Conservation (phyloP, 2,797 vertebrate genomes). For the Mormyrus hasselquistii region DNA sequence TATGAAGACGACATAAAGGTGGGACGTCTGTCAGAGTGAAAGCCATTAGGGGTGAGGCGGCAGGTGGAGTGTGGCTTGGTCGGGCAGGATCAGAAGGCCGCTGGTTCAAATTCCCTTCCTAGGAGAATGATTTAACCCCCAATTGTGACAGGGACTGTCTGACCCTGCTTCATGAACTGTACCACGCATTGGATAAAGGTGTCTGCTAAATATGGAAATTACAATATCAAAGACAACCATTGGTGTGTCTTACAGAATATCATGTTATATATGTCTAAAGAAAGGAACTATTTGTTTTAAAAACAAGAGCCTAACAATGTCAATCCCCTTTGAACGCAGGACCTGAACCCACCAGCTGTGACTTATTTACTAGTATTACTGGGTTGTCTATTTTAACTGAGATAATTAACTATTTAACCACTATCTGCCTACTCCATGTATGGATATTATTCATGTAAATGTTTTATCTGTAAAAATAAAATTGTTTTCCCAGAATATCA, state of each 20-base stretch:
- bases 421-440: background rate
- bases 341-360: background rate
- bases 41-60: background rate
- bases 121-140: background rate
- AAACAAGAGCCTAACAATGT: background rate
- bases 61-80: background rate
- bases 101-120: background rate
- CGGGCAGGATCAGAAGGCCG: background rate
- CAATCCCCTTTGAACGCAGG: background rate
- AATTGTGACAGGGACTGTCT: background rate
- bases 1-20: background rate
- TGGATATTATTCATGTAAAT: background rate
- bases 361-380: background rate
- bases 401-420: conserved; percentile 1
- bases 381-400: background rate
- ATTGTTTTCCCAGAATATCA: background rate
- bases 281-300: background rate
- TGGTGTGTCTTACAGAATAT: background rate
- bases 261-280: background rate
- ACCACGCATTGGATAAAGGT: background rate
- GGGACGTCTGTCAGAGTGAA: background rate
- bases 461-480: background rate
- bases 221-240: background rate
- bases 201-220: background rate
- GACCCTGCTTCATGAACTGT: background rate